A percentile compares a stretch with the other conserved stretches of the same genome.
These are phyloP conservation scores for Daboia siamensis DNA, from an alignment of 2,113 vertebrate genomes.

Conservation along the genomic window DNA sequence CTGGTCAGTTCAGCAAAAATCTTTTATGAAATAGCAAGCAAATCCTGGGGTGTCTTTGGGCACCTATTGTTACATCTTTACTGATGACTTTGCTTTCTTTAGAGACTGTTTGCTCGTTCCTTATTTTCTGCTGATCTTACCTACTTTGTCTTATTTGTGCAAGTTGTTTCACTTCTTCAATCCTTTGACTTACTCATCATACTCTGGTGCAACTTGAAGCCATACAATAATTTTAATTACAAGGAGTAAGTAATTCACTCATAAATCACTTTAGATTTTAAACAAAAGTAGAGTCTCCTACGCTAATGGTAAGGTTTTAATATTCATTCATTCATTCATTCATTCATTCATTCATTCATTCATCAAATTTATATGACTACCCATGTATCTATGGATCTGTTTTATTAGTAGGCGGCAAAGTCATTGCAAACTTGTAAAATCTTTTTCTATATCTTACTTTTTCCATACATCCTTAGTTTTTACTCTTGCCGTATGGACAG, in stretches of 20 bases:
- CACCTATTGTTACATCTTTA: background rate
- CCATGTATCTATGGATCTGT: background rate
- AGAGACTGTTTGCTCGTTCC: background rate
- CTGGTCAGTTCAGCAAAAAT: background rate
- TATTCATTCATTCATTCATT: background rate
- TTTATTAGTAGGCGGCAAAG: background rate
- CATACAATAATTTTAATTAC: background rate
- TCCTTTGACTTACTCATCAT: background rate
- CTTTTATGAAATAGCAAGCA: background rate
- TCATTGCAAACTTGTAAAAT: background rate
- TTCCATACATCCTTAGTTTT: background rate
- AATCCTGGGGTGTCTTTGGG: background rate
- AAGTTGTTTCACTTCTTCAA: background rate
- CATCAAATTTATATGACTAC: background rate
- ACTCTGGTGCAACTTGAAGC: background rate
- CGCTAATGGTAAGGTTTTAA: background rate
- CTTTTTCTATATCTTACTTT: background rate
- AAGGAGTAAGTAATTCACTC: too few relatives aligned
- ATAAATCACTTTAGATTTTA: too few relatives aligned
- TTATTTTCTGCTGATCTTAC: background rate
- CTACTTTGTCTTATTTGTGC: background rate
- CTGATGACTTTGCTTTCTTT: background rate
- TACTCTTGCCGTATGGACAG: background rate
- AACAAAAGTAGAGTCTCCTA: background rate
- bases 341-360: too few relatives aligned